phyloP scores from a whole-genome alignment of 2,888 invertebrate species.

The Desoria tigrina region DNA sequence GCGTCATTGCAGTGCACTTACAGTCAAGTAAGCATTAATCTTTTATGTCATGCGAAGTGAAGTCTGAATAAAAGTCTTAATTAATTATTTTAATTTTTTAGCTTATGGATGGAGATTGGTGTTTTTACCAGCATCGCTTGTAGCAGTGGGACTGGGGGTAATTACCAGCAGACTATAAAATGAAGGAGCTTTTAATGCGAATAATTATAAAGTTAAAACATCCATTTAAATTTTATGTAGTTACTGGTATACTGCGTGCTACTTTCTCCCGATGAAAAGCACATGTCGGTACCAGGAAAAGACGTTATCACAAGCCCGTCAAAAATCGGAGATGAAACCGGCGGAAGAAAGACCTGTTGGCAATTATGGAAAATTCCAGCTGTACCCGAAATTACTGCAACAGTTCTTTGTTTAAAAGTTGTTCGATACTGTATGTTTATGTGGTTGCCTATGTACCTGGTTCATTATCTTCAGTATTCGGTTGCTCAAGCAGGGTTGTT shows the following conservation, averaged over 20 bases:
- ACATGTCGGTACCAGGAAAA: conserved; percentile 48
- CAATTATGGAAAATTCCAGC: conserved; percentile 57
- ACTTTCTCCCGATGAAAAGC: conserved; percentile 44
- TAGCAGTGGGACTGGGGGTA: conserved; percentile 56
- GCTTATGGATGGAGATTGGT: conserved; percentile 58
- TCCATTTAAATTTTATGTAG: conserved; percentile 5
- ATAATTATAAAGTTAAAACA: background rate
- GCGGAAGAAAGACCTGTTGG: conserved; percentile 35
- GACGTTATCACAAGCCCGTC: conserved; percentile 26
- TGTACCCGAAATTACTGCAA: conserved; percentile 58
- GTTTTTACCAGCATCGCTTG: conserved; percentile 56
- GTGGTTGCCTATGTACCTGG: conserved; percentile 60
- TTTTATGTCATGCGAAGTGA: too few species aligned
- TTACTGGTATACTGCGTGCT: conserved; percentile 47
- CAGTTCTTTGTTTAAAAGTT: conserved; percentile 59
- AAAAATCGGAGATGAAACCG: conserved; percentile 34
- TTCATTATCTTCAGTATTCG: conserved; percentile 57
- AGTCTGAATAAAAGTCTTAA: too few species aligned
- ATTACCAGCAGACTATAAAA: too few species aligned
- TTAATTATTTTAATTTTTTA: conserved; percentile 21
- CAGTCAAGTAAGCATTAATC: conserved; percentile 54
- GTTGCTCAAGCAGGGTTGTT: conserved; percentile 58
- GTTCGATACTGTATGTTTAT: conserved; percentile 60
- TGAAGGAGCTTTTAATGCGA: conserved; percentile 38
- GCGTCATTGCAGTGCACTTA: conserved; percentile 58